A percentile compares a stretch with the other conserved stretches of the same genome.
phyloP scores from a whole-genome alignment of 1,140 invertebrate species.

The Zaprionus ornatus region DNA sequence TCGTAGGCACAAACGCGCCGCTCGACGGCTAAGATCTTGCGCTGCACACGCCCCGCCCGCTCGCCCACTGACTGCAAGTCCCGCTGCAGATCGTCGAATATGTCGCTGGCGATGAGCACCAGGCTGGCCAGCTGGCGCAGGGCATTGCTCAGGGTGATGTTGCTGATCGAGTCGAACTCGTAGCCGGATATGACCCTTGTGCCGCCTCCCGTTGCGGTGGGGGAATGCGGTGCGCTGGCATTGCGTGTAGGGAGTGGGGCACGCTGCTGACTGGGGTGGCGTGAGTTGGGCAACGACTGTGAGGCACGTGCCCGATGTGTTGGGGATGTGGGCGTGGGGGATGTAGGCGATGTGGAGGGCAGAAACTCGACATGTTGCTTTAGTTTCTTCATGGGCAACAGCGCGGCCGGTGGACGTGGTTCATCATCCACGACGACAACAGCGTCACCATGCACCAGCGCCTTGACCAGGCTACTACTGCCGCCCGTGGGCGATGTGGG shows the following conservation, averaged over 20 bases:
- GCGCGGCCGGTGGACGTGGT: slow-evolving; percentile 58
- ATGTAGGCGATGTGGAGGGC: slow-evolving; percentile 57
- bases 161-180: slow-evolving; percentile 90
- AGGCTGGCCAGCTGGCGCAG: slow-evolving; percentile 91
- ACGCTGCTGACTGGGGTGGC: slow-evolving; percentile 68
- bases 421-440: slow-evolving; percentile 23
- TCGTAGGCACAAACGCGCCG: slow-evolving; percentile 87
- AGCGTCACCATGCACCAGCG: slow-evolving; percentile 46
- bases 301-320: slow-evolving; percentile 39
- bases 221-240: slow-evolving; percentile 61
- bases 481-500: slow-evolving; percentile 27
- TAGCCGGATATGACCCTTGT: slow-evolving; percentile 85
- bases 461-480: slow-evolving; percentile 30
- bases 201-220: slow-evolving; percentile 44
- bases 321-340: slow-evolving; percentile 18
- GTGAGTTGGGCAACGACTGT: slow-evolving; percentile 69
- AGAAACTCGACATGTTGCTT: slow-evolving; percentile 80
- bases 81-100: slow-evolving; percentile 89
- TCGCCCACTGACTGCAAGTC: slow-evolving; percentile 88
- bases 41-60: slow-evolving; percentile 87
- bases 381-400: slow-evolving; percentile 75
- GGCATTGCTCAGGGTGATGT: slow-evolving; percentile 90
- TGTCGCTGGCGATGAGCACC: slow-evolving; percentile 90
- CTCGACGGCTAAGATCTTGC: slow-evolving; percentile 87
- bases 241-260: slow-evolving; percentile 36